phyloP scores from a whole-genome alignment of 1,140 invertebrate species.

The Panagrolaimus sp. region DNA sequence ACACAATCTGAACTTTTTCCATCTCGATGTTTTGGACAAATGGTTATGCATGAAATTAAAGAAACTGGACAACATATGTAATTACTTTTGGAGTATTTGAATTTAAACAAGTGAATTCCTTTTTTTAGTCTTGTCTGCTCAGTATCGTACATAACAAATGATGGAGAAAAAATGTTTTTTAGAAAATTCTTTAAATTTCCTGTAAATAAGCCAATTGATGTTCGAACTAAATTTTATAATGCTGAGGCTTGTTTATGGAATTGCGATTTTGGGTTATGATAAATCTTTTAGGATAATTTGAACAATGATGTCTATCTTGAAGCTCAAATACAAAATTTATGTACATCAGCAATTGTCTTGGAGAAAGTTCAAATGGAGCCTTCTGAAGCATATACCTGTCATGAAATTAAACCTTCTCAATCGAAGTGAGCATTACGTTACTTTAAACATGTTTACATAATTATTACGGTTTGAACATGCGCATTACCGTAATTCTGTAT shows the following conservation, averaged over 20 bases:
- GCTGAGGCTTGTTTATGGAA: slow-evolving; percentile 69
- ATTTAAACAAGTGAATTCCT: slow-evolving; percentile 32
- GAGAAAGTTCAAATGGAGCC: slow-evolving; percentile 86
- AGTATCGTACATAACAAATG: slow-evolving; percentile 76
- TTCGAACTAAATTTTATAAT: slow-evolving; percentile 97
- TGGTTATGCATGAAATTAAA: slow-evolving; percentile 95
- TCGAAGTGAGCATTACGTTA: slow-evolving; percentile 42
- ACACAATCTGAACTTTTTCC: slow-evolving; percentile 68
- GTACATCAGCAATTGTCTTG: slow-evolving; percentile 77
- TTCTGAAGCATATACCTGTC: slow-evolving; percentile 73
- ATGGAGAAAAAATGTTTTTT: slow-evolving; percentile 67
- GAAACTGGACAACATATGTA: slow-evolving; percentile 93
- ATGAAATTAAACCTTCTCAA: slow-evolving; percentile 56
- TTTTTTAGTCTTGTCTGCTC: slow-evolving; percentile 82
- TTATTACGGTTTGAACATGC: no score
- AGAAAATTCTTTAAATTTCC: slow-evolving; percentile 97
- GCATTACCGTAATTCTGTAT: no score
- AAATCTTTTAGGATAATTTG: slow-evolving; percentile 54
- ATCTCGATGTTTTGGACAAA: slow-evolving; percentile 82
- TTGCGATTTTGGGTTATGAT: slow-evolving; percentile 9
- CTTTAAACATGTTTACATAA: no score
- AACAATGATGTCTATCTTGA: slow-evolving; percentile 93
- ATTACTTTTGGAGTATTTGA: slow-evolving; percentile 48
- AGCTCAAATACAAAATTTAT: slow-evolving; percentile 91
- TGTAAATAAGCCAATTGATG: slow-evolving; percentile 92